Base-by-base conservation (phyloP, 2,888 invertebrate genomes). In the Actias luna region DNA sequence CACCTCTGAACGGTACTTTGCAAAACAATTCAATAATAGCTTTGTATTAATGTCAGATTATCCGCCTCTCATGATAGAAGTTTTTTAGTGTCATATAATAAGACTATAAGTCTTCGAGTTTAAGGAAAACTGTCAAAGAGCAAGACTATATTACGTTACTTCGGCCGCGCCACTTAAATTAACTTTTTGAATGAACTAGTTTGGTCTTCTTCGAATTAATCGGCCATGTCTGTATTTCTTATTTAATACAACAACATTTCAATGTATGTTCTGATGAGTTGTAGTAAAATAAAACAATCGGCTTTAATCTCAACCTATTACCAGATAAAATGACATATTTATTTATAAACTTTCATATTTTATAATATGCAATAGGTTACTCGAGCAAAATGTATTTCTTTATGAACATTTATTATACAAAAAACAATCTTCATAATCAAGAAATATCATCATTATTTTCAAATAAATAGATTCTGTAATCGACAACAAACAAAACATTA, bases 1-100 rank as follows among this genome's bases (percentile, higher is more conserved):
- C 36, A 62, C 35, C 39, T 31, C 36, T 39, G 42, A 50, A 55
- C 36, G 59, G 60, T 50, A 55, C 35, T 39, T 58, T 61, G 61
- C 10, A 22, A 58, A 59, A 63, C 52, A 58, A 58, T 59, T 59
- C 59, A 63, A 65, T 59, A 65, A 63, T 61, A 31, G 61, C 55
- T 33, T 27, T 39, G 35, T 58, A 58, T 58, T 58, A 63, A 35
- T 63, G 60, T 63, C 46, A 58, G 29, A 7, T 27, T 46, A 36
- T 42, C 31, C 35, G 58, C 58, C 63, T 35, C 50, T 59, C 50
- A 50, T 59, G 35, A 50, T 58, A 59, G 27, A 46, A 59, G 35
- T n/a, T 50, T 50, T 42, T 31, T 22, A 22, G 18, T 46, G 22
- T 46, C 46, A 22, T 7, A 46, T 22, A 46, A 39, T 39, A 10